Evolutionary conservation across 2,113 vertebrate genomes (phyloP), one percentile per base, ranked within the genome.

Genomic region (Pelodiscus sinensis): DNA sequence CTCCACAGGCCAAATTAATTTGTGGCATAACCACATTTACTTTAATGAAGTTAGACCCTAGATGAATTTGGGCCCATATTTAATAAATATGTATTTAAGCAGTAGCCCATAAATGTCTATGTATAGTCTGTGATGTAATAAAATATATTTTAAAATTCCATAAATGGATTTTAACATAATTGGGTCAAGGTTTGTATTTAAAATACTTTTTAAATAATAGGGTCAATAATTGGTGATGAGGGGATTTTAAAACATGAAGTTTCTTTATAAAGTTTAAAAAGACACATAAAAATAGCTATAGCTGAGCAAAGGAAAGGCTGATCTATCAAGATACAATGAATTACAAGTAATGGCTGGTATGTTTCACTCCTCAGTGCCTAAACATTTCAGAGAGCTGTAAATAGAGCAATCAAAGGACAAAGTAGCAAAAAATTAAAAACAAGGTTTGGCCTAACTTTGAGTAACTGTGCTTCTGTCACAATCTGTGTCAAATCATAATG

Each of bases 101-200:
- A 96, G 94, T 77, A 90, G 93, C 95, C 96, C 16, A 8, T 52
- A 71, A 96, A 90, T 95, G 85, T 60, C 90, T 83, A 83, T 75
- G 89, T 93, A 86, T 4, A 92, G 90, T 89, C 81, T 0, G 0
- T 3, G 50, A 93, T 92, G 92, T 71, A 81, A 62, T 91, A 84
- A 96, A 95, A 89, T 57, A 81, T 89, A 92, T 96, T 97, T 95
- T 96, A 95, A 93, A 96, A 94, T 84, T 94, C 94, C 93, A 94
- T 88, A 81, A 95, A 94, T 92, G 84, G 85, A 29, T 90, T 96
- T 97, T 90, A 96, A 96, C 92, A 94, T 95, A 96, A 95, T 90
- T 90, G 93, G 65, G 83, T 90, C 87, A 71, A 84, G 87, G 62
- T 96, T 93, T 84, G 73, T 82, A 92, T 96, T 96, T 95, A 96